Evolutionary conservation across 2,113 vertebrate species (phyloP).

Genomic region (Ochotona princeps): DNA sequence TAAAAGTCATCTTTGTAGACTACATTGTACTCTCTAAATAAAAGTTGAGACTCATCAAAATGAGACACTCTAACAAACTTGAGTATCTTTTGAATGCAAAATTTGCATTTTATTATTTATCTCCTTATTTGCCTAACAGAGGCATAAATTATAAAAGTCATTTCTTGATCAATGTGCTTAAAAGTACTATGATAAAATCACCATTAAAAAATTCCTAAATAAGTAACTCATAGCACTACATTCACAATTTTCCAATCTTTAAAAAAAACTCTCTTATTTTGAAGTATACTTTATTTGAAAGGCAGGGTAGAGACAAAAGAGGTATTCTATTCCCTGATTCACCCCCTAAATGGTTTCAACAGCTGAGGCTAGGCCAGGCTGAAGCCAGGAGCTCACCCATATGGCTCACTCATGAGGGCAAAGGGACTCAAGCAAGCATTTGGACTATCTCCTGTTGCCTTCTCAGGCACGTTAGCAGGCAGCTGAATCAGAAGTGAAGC

Average conservation of each 20-base stretch:
- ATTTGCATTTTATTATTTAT: background rate
- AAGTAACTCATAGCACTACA: conserved; percentile 14
- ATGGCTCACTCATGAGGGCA: too few species aligned
- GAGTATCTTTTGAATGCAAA: background rate
- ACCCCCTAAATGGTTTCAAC: too few species aligned
- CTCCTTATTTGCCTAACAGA: conserved; percentile 15
- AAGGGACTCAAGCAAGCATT: too few species aligned
- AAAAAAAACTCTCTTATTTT: too few species aligned
- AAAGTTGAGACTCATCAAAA: background rate
- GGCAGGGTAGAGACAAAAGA: too few species aligned
- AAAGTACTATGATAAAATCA: conserved; percentile 37
- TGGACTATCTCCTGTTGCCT: too few species aligned
- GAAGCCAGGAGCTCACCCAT: too few species aligned
- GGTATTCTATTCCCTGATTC: too few species aligned
- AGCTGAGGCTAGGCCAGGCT: too few species aligned
- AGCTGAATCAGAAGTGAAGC: too few species aligned
- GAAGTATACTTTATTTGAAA: too few species aligned
- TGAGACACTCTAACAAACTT: background rate
- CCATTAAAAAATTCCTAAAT: conserved; percentile 24
- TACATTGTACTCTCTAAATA: background rate
- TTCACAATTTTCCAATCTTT: background rate
- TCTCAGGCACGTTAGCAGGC: too few species aligned
- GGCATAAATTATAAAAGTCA: conserved; percentile 16
- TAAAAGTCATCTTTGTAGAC: background rate
- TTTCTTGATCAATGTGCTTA: background rate